Evolutionary conservation across 1,140 invertebrate genomes (phyloP).

Genomic region (Dermatophagoides farinae): DNA sequence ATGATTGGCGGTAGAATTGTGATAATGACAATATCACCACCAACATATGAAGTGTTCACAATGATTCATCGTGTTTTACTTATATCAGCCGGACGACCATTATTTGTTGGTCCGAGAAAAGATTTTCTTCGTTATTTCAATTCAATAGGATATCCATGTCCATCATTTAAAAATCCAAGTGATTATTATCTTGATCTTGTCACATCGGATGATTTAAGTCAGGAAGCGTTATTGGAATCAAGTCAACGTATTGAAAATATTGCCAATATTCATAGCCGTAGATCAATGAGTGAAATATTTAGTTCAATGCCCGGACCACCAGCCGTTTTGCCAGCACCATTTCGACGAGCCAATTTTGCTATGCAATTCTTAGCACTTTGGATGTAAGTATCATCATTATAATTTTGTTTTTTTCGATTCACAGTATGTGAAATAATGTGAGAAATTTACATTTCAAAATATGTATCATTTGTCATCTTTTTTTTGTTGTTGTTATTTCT

Average conservation of each 20-base stretch:
- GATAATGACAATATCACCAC: slow-evolving; percentile 73
- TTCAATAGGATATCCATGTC: slow-evolving; percentile 78
- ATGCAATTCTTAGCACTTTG: slow-evolving; percentile 45
- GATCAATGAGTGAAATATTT: slow-evolving; percentile 35
- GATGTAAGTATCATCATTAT: slow-evolving; percentile 33
- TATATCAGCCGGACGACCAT: slow-evolving; percentile 63
- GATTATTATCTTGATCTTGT: slow-evolving; percentile 48
- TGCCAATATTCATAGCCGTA: slow-evolving; percentile 50
- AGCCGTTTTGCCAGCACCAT: slow-evolving; percentile 42
- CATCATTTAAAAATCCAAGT: slow-evolving; percentile 72
- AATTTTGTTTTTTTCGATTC: slow-evolving; percentile 23
- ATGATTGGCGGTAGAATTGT: slow-evolving; percentile 51
- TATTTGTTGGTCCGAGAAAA: slow-evolving; percentile 66
- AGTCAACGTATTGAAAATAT: slow-evolving; percentile 73
- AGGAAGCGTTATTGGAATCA: slow-evolving; percentile 79
- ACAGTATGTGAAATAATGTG: neutral
- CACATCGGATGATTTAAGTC: slow-evolving; percentile 70
- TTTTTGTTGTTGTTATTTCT: too few relatives aligned
- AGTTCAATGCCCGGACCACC: slow-evolving; percentile 50
- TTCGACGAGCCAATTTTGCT: slow-evolving; percentile 36
- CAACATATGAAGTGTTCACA: slow-evolving; percentile 82
- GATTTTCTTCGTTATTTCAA: slow-evolving; percentile 84
- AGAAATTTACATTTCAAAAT: neutral
- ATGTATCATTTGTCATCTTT: slow-evolving; percentile 2
- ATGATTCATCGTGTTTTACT: slow-evolving; percentile 68